These are phyloP conservation scores for Epistrophella euchroma DNA, from an alignment of 2,888 invertebrate genomes.

Conservation along the genomic window DNA sequence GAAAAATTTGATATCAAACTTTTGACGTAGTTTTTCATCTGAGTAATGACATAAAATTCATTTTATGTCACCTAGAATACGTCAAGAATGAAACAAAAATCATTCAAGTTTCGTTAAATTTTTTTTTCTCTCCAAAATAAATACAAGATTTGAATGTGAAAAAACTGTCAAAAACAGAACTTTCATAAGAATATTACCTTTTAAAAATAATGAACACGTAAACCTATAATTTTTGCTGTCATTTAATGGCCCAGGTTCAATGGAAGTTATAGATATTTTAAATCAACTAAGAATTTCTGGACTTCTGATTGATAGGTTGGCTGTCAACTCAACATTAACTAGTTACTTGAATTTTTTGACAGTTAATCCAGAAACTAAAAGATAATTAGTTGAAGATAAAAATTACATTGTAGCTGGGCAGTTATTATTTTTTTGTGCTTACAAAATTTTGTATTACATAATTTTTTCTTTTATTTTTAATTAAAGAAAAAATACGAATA, in stretches of 20 bases:
- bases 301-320: not conserved
- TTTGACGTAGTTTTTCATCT: slow-evolving; percentile 58
- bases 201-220: slow-evolving; percentile 8
- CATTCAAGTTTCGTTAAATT: slow-evolving; percentile 46
- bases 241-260: slow-evolving; percentile 6
- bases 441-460: slow-evolving; percentile 63
- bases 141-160: slow-evolving; percentile 6
- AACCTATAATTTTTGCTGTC: slow-evolving; percentile 20
- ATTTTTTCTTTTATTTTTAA: slow-evolving; percentile 49
- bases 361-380: not conserved
- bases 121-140: slow-evolving; percentile 16
- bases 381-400: not conserved
- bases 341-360: not conserved
- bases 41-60: slow-evolving; percentile 69
- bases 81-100: slow-evolving; percentile 43
- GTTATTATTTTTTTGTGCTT: not conserved
- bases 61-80: slow-evolving; percentile 73
- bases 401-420: not conserved
- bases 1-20: slow-evolving; percentile 36
- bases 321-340: not conserved
- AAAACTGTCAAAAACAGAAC: not conserved
- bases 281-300: not conserved
- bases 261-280: not conserved
- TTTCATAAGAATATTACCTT: not conserved
- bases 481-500: slow-evolving; percentile 71